These are phyloP conservation scores for Gnathonemus echidnorhynchus DNA, from an alignment of 2,113 vertebrate genomes.

Conservation along the genomic window DNA sequence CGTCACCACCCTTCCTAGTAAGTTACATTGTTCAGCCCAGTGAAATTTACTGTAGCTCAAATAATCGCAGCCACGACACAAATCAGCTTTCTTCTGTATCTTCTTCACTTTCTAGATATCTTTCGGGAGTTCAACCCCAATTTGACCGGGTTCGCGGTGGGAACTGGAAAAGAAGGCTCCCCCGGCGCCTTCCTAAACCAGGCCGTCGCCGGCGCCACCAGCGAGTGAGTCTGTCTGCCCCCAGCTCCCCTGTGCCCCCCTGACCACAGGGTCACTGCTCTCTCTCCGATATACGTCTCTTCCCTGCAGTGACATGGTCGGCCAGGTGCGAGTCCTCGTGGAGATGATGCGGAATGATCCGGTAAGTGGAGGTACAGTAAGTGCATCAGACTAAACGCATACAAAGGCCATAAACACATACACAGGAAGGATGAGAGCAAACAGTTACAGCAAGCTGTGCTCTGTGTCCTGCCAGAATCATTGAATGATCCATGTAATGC, in stretches of 20 bases:
- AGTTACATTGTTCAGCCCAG: conserved; percentile 40
- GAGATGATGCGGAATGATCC: conserved; percentile 70
- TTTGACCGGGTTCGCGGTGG: conserved; percentile 66
- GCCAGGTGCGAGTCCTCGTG: conserved; percentile 67
- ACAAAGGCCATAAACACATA: background rate
- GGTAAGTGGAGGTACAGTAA: conserved; percentile 46
- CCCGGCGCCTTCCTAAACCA: conserved; percentile 72
- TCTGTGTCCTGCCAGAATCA: background rate
- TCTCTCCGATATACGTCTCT: background rate
- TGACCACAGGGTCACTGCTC: background rate
- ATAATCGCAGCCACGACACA: background rate
- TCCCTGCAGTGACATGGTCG: conserved; percentile 62
- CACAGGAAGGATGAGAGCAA: background rate
- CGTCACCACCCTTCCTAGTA: conserved; percentile 84
- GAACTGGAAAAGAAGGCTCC: conserved; percentile 40
- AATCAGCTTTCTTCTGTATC: conserved; percentile 26
- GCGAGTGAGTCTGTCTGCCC: conserved; percentile 46
- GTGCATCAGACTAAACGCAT: background rate
- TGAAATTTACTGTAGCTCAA: background rate
- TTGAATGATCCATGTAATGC: background rate
- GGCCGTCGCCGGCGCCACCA: conserved; percentile 73
- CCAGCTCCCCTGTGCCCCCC: background rate
- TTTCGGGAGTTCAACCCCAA: conserved; percentile 66
- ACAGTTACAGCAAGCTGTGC: background rate
- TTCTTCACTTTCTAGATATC: conserved; percentile 70